These are phyloP conservation scores for Acropora tenuis DNA, from an alignment of 64 coral and sea anemone species.

Conservation along the genomic window DNA sequence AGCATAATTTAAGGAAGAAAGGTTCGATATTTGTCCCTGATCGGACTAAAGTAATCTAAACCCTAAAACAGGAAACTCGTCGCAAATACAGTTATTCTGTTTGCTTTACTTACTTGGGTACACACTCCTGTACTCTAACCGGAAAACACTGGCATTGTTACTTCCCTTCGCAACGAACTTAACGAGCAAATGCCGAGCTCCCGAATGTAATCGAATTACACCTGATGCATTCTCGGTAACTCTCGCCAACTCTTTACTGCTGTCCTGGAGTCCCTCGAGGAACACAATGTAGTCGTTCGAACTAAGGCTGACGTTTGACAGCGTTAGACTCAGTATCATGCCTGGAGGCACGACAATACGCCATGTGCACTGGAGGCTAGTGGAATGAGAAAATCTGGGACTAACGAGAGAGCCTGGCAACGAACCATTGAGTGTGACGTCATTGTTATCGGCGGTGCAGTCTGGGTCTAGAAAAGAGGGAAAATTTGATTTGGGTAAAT, in stretches of 20 bases:
- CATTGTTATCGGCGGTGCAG: conserved; percentile 13
- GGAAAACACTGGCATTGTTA: neutral
- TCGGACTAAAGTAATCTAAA: neutral
- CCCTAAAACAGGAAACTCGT: neutral
- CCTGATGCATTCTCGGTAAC: neutral
- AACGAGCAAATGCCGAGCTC: neutral
- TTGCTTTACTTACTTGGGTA: neutral
- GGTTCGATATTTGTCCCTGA: neutral
- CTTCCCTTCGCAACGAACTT: neutral
- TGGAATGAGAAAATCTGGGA: neutral
- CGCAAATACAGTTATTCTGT: neutral
- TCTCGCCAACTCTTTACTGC: neutral
- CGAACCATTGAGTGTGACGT: neutral
- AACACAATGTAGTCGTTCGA: conserved; percentile 12
- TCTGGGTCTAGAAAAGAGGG: neutral
- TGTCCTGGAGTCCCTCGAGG: conserved; percentile 1
- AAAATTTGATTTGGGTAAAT: neutral
- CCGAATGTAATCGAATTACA: neutral
- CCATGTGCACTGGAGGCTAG: conserved; percentile 16
- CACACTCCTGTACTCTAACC: conserved; percentile 2
- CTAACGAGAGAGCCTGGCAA: neutral
- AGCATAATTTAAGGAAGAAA: too few species aligned
- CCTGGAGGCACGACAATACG: conserved; percentile 5
- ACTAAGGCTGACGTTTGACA: neutral
- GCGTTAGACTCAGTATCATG: neutral